phyloP scores from a whole-genome alignment of 1,140 invertebrate genomes.

The Drosophila arizonae region DNA sequence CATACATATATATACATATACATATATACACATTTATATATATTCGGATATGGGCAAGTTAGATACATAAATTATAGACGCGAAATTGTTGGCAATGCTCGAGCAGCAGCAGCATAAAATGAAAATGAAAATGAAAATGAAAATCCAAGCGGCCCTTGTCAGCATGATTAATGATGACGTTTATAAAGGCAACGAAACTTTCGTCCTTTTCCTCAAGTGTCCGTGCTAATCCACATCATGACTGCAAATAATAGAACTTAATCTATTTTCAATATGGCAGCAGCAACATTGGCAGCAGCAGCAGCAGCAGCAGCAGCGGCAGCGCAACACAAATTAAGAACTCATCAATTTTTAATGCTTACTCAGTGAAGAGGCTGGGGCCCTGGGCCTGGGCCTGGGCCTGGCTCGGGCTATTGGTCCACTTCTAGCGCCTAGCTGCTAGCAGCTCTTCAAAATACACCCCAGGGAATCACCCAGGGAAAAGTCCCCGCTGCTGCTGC shows the following conservation, averaged over 20 bases:
- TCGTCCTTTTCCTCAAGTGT: conserved; percentile 58
- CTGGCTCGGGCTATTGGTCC: conserved; percentile 8
- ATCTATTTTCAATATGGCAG: conserved; percentile 80
- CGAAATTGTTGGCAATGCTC: conserved; percentile 50
- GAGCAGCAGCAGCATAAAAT: conserved; percentile 19
- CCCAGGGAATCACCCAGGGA: conserved; percentile 58
- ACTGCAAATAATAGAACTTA: conserved; percentile 82
- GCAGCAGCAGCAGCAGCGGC: conserved; percentile 16
- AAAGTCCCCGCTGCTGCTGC: conserved; percentile 20
- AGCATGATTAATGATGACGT: conserved; percentile 81
- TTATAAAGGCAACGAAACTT: conserved; percentile 67
- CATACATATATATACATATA: neutral
- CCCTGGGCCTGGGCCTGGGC: conserved; percentile 4
- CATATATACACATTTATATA: neutral
- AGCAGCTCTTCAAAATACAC: conserved; percentile 72
- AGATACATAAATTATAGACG: conserved; percentile 72
- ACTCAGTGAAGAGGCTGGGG: conserved; percentile 45
- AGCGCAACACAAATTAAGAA: conserved; percentile 79
- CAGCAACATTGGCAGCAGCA: conserved; percentile 17
- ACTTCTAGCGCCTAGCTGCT: conserved; percentile 29
- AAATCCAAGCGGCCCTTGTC: conserved; percentile 74
- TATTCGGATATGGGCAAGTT: conserved; percentile 37
- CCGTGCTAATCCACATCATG: conserved; percentile 80
- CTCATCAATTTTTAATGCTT: conserved; percentile 81
- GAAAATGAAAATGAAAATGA: conserved; percentile 50